phyloP scores from a whole-genome alignment of 2,888 invertebrate genomes.

The Lasioglossum leucozonium region DNA sequence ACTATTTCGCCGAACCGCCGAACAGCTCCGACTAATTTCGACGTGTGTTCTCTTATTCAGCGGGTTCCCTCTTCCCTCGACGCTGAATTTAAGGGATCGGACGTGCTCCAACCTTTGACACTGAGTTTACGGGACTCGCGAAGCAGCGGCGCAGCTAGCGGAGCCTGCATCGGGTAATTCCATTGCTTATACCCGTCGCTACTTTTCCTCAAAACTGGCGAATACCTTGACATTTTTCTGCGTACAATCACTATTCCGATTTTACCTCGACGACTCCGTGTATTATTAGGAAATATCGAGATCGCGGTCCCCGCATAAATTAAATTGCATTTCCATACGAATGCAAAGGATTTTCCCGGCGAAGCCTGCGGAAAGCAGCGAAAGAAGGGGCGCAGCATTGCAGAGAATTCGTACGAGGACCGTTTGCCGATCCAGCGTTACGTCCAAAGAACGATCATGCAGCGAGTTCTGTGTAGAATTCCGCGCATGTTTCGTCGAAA shows the following conservation, averaged over 20 bases:
- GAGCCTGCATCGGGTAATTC: too few relatives aligned
- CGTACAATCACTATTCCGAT: background rate
- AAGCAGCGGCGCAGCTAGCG: too few relatives aligned
- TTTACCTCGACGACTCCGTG: background rate
- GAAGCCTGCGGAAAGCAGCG: too few relatives aligned
- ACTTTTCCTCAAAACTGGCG: too few relatives aligned
- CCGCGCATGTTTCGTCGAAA: constrained; percentile 15
- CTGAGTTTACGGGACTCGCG: too few relatives aligned
- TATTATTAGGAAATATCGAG: background rate
- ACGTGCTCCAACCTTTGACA: too few relatives aligned
- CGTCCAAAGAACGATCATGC: constrained; percentile 5
- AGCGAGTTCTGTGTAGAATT: constrained; percentile 12
- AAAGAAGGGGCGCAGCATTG: background rate
- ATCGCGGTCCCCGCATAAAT: background rate
- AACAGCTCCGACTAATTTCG: background rate
- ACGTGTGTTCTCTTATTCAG: background rate
- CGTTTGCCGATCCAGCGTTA: background rate
- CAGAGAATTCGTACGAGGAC: background rate
- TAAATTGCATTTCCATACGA: background rate
- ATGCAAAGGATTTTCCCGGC: background rate
- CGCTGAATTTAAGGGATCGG: background rate
- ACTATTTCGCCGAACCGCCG: background rate
- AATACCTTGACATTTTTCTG: background rate
- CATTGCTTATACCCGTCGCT: background rate
- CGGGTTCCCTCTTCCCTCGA: too few relatives aligned